Percentiles rank a stretch among this genome's conserved stretches.
phyloP scores from a whole-genome alignment of 2,888 invertebrate species.

The Amblyjoppa fuscipennis region DNA sequence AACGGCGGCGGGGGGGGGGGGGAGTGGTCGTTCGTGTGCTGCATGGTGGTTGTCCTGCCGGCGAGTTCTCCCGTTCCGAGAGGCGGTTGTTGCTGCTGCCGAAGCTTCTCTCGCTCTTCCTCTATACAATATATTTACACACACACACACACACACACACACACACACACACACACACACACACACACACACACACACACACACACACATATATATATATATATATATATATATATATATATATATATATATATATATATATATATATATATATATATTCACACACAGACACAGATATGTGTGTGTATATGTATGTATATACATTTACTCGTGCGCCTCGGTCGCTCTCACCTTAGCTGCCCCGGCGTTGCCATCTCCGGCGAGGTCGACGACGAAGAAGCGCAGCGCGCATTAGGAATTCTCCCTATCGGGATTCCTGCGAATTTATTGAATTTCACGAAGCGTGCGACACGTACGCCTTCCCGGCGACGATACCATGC shows the following conservation, averaged over 20 bases:
- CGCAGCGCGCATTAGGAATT: conserved; percentile 69
- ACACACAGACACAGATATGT: no score
- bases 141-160: no score
- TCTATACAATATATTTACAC: background rate
- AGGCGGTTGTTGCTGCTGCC: conserved; percentile 43
- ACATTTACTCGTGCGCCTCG: background rate
- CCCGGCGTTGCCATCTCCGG: conserved; percentile 57
- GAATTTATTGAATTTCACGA: conserved; percentile 72
- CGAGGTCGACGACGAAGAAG: conserved; percentile 60
- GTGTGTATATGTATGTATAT: background rate
- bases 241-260: no score
- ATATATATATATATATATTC: no score
- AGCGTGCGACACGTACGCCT: conserved; percentile 65
- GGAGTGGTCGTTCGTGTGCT: conserved; percentile 35
- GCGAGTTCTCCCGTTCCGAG: conserved; percentile 47
- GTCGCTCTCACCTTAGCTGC: conserved; percentile 36
- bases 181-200: no score
- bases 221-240: no score
- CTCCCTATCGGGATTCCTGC: conserved; percentile 70
- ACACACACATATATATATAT: no score
- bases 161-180: no score
- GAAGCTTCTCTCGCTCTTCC: conserved; percentile 21
- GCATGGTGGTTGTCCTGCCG: conserved; percentile 50
- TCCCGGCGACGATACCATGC: conserved; percentile 1
- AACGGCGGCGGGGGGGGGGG: background rate